Evolutionary conservation across 2,113 vertebrate genomes (phyloP).

Genomic region (Seriola aureovittata): DNA sequence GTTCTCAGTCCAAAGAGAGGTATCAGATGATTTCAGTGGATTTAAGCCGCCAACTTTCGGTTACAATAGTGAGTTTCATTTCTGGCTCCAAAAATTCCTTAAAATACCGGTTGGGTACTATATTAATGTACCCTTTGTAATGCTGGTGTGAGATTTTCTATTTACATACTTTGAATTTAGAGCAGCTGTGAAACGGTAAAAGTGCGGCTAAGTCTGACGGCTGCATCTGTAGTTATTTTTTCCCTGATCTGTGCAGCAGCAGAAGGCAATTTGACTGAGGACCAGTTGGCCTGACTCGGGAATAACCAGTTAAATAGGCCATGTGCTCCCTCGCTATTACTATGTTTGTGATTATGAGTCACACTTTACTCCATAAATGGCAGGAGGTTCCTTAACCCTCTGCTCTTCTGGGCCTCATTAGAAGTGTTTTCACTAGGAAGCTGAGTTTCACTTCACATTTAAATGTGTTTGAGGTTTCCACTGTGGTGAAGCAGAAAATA

Average conservation of each 20-base stretch:
- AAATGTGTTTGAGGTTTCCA: background rate
- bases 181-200: background rate
- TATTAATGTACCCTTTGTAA: background rate
- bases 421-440: conserved; percentile 1
- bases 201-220: conserved; percentile 9
- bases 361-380: conserved; percentile 53
- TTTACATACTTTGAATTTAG: background rate
- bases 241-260: conserved; percentile 52
- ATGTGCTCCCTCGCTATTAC: conserved; percentile 63
- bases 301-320: conserved; percentile 72
- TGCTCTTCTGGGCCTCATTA: conserved; percentile 30
- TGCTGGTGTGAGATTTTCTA: background rate
- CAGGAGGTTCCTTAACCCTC: conserved; percentile 47
- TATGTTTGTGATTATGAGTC: conserved; percentile 71
- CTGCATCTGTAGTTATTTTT: conserved; percentile 38
- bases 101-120: background rate
- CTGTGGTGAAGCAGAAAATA: background rate
- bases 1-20: too few relatives aligned
- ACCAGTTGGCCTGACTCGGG: conserved; percentile 68
- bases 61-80: background rate
- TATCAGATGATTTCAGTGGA: too few relatives aligned
- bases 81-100: background rate
- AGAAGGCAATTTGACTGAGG: conserved; percentile 61
- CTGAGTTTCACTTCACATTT: background rate
- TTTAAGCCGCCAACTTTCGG: background rate